Base-by-base conservation (phyloP, 2,797 vertebrate species). In the Artibeus jamaicensis region DNA sequence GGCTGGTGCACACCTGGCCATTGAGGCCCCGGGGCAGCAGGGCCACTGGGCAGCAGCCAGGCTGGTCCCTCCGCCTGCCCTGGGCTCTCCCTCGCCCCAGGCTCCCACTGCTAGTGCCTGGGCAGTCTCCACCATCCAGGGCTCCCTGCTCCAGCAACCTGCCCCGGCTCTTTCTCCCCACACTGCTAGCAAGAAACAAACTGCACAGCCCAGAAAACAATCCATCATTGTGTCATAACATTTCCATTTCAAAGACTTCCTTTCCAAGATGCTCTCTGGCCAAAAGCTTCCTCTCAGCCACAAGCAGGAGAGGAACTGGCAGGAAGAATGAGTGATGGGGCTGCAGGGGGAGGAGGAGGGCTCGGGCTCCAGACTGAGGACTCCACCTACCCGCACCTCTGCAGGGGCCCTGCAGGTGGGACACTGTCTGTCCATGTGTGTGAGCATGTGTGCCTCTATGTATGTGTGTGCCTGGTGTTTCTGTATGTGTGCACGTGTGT, bases 171-270 rank as follows among this genome's bases (percentile, higher is more conserved):
- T 1, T 16, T 22, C 77, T 87, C 86, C 76, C 81, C 73, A 89
- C 89, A 48, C 95, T 18, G 14, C 76, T 1, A 44, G 62, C 62
- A 89, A 57, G 96, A 96, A 96, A 97, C 89, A 96, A 91, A 78
- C 89, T 29, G 55, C 68, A 12, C 81, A 77, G 95, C 96, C 90
- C 95, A 6, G 92, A 96, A 97, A 97, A 95, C 94, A 96, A 97
- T 95, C 95, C 95, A 97, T 97, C 96, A 96, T 92, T 96, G 89
- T 97, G 97, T 97, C 97, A 97, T 37, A 97, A 94, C 96, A 97
- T 97, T 97, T 97, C 97, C 96, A 96, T 95, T 95, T 95, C 97
- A 94, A 97, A 96, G 95, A 44, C 89, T 97, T 97, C 93, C 91
- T 53, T 85, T 79, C 84, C 29, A 71, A 68, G 96, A 89, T 65